These are phyloP conservation scores for Benthochromis sp. DNA, from an alignment of 2,113 vertebrate genomes.

Conservation along the genomic window DNA sequence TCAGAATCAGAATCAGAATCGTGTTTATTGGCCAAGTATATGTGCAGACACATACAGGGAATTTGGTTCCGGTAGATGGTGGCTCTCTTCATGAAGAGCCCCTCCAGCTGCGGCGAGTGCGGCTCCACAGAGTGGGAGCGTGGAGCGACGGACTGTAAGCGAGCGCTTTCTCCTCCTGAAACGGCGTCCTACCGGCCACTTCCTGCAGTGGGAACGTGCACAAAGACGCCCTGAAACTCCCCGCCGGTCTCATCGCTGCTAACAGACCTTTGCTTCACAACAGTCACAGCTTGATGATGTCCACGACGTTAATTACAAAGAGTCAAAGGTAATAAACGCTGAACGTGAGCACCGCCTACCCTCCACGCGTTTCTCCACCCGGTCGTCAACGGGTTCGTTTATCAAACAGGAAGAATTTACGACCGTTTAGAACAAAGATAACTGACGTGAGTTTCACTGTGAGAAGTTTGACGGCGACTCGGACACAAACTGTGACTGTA, in stretches of 20 bases:
- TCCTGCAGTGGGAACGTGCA: not conserved
- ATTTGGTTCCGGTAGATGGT: too few relatives aligned
- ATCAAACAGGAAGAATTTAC: not conserved
- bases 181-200: not conserved
- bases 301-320: not conserved
- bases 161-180: not conserved
- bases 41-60: too few relatives aligned
- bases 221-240: not conserved
- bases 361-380: not conserved
- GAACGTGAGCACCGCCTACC: not conserved
- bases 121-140: not conserved
- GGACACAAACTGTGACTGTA: not conserved
- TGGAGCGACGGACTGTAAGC: not conserved
- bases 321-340: not conserved
- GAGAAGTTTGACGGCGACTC: not conserved
- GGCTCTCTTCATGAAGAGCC: not conserved
- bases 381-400: not conserved
- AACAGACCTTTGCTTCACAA: not conserved
- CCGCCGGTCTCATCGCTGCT: fast-evolving
- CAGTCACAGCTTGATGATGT: not conserved
- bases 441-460: not conserved
- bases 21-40: too few relatives aligned
- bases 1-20: too few relatives aligned
- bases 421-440: not conserved
- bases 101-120: not conserved